Percentiles rank a stretch among this genome's conserved stretches.
These are phyloP conservation scores for Diadromus collaris DNA, from an alignment of 2,888 invertebrate genomes.

Conservation along the genomic window DNA sequence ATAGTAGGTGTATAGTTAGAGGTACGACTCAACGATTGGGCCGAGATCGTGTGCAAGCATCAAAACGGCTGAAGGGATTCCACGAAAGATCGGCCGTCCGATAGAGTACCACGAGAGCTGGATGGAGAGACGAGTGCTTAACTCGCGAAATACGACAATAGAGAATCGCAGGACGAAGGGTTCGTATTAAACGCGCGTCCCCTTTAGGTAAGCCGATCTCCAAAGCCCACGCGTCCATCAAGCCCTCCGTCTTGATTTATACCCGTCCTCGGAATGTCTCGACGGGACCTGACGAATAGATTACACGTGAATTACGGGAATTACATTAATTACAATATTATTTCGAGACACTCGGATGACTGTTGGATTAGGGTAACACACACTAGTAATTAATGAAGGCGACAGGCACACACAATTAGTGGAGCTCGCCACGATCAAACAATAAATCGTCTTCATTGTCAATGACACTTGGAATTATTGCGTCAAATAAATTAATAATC, in stretches of 20 bases:
- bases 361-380: conserved; percentile 1
- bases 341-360: conserved; percentile 9
- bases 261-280: conserved; percentile 8
- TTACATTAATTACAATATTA: conserved; percentile 43
- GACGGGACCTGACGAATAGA: conserved; percentile 31
- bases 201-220: conserved; percentile 34
- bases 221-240: conserved; percentile 19
- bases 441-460: not conserved
- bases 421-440: not conserved
- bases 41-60: conserved; percentile 21
- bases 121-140: conserved; percentile 16
- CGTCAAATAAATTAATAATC: not conserved
- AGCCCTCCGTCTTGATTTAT: conserved; percentile 29
- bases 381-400: conserved; percentile 22
- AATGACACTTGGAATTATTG: conserved; percentile 8
- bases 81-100: conserved; percentile 43
- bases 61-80: conserved; percentile 27
- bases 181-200: conserved; percentile 30
- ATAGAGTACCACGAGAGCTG: conserved; percentile 18
- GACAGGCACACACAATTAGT: not conserved
- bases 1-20: conserved; percentile 1
- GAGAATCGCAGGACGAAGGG: conserved; percentile 35
- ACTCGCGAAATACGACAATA: conserved; percentile 48
- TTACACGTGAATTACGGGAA: conserved; percentile 40
- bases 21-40: conserved; percentile 5